Evolutionary conservation across 1,140 invertebrate species (phyloP).

Genomic region (Lysiphlebus fabarum): DNA sequence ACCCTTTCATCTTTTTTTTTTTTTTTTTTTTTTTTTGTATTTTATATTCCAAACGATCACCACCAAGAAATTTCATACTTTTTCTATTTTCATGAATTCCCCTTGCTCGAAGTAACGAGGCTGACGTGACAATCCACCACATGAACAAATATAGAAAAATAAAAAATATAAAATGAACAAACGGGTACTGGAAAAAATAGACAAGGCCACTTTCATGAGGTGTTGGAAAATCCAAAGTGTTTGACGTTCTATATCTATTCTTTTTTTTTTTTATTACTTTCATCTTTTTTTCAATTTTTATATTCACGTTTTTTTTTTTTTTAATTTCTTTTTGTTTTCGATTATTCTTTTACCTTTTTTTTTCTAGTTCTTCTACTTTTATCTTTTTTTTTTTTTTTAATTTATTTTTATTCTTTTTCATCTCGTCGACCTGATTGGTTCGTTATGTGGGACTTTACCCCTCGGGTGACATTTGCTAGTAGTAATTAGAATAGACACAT

Average conservation of each 20-base stretch:
- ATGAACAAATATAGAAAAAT: constrained; percentile 12
- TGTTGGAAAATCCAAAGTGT: constrained; percentile 18
- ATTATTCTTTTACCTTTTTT: not conserved
- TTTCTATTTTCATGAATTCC: not conserved
- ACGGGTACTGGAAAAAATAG: constrained; percentile 14
- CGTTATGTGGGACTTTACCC: constrained; percentile 2
- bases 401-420: not conserved
- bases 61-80: not conserved
- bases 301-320: not conserved
- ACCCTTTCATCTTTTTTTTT: not conserved
- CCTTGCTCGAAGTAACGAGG: constrained; percentile 19
- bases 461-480: not conserved
- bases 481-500: not conserved
- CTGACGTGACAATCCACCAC: constrained; percentile 17
- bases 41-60: not conserved
- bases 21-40: constrained; percentile 8
- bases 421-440: constrained; percentile 6
- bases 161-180: constrained; percentile 7
- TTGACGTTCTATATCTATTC: constrained; percentile 12
- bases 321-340: not conserved
- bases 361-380: constrained; percentile 4
- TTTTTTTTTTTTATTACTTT: not conserved
- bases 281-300: constrained; percentile 2
- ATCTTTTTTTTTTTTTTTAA: not conserved
- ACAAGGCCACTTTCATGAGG: constrained; percentile 18